A percentile compares a stretch with the other conserved stretches of the same genome.
Conservation (phyloP, 2,797 vertebrate species). For the Lophius americanus region DNA sequence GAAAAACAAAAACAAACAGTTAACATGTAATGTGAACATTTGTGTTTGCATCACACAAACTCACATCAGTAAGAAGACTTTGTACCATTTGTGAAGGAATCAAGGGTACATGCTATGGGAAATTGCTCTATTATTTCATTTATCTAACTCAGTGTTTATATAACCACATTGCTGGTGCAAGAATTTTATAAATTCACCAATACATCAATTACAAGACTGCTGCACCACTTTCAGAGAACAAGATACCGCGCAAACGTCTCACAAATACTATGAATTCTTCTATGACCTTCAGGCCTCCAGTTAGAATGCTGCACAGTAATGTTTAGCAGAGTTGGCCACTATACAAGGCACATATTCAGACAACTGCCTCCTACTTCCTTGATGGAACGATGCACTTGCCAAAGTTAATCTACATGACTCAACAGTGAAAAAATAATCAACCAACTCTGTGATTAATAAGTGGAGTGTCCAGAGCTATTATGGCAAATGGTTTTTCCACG, state of each 20-base stretch:
- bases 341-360: conserved; percentile 73
- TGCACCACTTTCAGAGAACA: conserved; percentile 1
- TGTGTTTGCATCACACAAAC: too few species aligned
- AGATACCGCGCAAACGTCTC: background rate
- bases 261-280: conserved; percentile 26
- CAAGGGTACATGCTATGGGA: background rate
- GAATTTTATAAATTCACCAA: too few species aligned
- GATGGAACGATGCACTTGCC: conserved; percentile 48
- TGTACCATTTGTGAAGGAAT: background rate
- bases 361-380: conserved; percentile 48
- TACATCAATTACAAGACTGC: background rate
- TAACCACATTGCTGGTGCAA: conserved; percentile 9
- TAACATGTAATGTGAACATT: too few species aligned
- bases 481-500: background rate
- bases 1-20: too few species aligned
- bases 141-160: conserved; percentile 21
- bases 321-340: conserved; percentile 60
- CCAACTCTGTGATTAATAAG: conserved; percentile 21
- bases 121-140: background rate
- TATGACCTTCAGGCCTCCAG: conserved; percentile 47
- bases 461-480: background rate
- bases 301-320: conserved; percentile 76
- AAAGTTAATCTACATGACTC: conserved; percentile 25
- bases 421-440: conserved; percentile 11
- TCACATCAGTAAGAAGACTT: too few species aligned